These are phyloP conservation scores for Mystacornis crossleyi DNA, from an alignment of 2,113 vertebrate species.

Conservation along the genomic window DNA sequence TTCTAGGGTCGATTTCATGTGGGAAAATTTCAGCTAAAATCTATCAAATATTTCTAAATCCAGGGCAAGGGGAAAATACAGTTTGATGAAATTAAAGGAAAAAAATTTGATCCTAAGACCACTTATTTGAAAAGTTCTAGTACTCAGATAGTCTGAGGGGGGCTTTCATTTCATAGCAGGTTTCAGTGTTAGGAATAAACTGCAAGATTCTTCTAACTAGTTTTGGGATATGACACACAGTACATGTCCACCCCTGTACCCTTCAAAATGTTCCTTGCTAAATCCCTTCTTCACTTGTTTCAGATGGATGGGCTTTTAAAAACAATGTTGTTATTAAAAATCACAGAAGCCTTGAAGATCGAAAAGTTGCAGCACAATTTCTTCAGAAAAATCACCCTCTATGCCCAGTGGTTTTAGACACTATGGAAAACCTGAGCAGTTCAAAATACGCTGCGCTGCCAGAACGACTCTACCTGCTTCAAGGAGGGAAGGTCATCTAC, in stretches of 20 bases:
- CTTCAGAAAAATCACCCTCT: slow-evolving; percentile 80
- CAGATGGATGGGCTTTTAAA: slow-evolving; percentile 91
- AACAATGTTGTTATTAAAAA: slow-evolving; percentile 88
- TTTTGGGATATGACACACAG: not conserved
- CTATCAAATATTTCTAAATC: not conserved
- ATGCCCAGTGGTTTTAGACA: slow-evolving; percentile 90
- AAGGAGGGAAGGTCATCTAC: slow-evolving; percentile 83
- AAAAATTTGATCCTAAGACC: not conserved
- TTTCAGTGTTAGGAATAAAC: not conserved
- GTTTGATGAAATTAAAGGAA: not conserved
- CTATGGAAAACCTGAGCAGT: slow-evolving; percentile 81
- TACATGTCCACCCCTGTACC: not conserved
- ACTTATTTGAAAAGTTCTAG: not conserved
- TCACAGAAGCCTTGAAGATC: slow-evolving; percentile 85
- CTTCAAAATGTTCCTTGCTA: not conserved
- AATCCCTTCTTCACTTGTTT: not conserved
- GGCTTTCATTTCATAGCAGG: not conserved
- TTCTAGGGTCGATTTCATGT: not conserved
- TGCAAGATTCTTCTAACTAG: not conserved
- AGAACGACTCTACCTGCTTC: slow-evolving; percentile 88
- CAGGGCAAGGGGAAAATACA: not conserved
- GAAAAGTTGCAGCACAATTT: slow-evolving; percentile 79
- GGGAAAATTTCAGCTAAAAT: not conserved
- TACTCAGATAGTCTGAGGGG: not conserved
- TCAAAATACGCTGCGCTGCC: slow-evolving; percentile 85